phyloP scores from a whole-genome alignment of 2,888 invertebrate genomes.

The Laothoe populi region DNA sequence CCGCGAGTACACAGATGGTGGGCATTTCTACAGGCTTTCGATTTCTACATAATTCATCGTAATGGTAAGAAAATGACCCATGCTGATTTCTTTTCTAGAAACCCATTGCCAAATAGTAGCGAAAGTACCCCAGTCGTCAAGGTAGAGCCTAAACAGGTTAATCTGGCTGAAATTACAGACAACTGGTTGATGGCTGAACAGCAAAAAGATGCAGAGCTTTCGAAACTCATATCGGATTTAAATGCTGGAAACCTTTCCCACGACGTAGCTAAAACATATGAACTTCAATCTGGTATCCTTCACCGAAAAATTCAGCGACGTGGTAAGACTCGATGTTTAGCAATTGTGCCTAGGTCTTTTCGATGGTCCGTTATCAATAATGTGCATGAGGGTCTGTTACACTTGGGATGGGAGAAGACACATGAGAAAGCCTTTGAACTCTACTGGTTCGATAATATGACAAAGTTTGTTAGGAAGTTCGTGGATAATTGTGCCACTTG shows the following conservation, averaged over 20 bases:
- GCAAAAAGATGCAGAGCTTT: no score
- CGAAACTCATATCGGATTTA: not conserved
- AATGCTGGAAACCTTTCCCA: slow-evolving; percentile 22
- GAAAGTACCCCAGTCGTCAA: no score
- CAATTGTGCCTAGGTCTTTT: slow-evolving; percentile 33
- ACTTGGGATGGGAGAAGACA: slow-evolving; percentile 40
- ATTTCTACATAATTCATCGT: slow-evolving; percentile 32
- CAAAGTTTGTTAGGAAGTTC: slow-evolving; percentile 48
- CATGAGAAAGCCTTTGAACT: slow-evolving; percentile 42
- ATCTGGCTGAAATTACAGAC: no score
- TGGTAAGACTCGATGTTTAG: slow-evolving; percentile 31
- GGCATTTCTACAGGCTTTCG: slow-evolving; percentile 24
- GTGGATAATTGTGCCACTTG: slow-evolving; percentile 38
- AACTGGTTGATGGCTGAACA: no score
- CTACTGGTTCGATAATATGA: slow-evolving; percentile 52
- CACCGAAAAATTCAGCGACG: slow-evolving; percentile 36
- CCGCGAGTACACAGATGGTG: not conserved
- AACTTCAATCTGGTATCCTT: slow-evolving; percentile 33
- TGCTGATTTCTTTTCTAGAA: no score
- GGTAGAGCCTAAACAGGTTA: no score
- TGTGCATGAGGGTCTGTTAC: slow-evolving; percentile 25
- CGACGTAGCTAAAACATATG: slow-evolving; percentile 35
- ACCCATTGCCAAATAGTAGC: no score
- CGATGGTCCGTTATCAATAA: slow-evolving; percentile 36
- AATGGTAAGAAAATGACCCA: no score